Percentiles rank a stretch among this genome's conserved stretches.
Evolutionary conservation across 2,797 vertebrate genomes (phyloP).

Genomic region (Lithobates pipiens): DNA sequence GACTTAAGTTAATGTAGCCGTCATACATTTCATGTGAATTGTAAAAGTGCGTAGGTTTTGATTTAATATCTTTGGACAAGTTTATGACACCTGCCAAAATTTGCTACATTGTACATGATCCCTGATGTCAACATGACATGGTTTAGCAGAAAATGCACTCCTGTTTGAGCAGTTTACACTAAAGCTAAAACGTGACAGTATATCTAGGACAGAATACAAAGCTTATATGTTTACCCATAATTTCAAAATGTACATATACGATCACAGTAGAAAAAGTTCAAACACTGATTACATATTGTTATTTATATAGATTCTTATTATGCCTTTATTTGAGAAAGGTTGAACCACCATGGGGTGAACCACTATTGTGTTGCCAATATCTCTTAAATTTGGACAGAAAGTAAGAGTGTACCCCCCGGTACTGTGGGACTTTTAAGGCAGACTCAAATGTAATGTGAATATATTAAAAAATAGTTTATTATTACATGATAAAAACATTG

Average conservation of each 20-base stretch:
- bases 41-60: not conserved
- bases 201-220: not conserved
- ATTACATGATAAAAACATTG: too few relatives aligned
- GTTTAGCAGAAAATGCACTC: not conserved
- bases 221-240: not conserved
- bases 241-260: not conserved
- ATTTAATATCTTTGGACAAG: constrained; percentile 28
- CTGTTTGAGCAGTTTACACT: not conserved
- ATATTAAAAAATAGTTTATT: too few relatives aligned
- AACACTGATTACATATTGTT: too few relatives aligned
- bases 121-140: not conserved
- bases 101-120: constrained; percentile 12
- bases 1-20: not conserved
- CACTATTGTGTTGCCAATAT: too few relatives aligned
- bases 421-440: too few relatives aligned
- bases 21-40: constrained; percentile 4
- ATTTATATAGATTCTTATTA: too few relatives aligned
- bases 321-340: too few relatives aligned
- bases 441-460: too few relatives aligned
- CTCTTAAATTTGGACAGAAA: too few relatives aligned
- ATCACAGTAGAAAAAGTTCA: too few relatives aligned
- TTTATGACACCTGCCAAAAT: constrained; percentile 20
- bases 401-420: too few relatives aligned
- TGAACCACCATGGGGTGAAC: too few relatives aligned
- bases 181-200: not conserved